Base-by-base conservation (phyloP, 2,888 invertebrate genomes). In the Linnaemya vulpina region DNA sequence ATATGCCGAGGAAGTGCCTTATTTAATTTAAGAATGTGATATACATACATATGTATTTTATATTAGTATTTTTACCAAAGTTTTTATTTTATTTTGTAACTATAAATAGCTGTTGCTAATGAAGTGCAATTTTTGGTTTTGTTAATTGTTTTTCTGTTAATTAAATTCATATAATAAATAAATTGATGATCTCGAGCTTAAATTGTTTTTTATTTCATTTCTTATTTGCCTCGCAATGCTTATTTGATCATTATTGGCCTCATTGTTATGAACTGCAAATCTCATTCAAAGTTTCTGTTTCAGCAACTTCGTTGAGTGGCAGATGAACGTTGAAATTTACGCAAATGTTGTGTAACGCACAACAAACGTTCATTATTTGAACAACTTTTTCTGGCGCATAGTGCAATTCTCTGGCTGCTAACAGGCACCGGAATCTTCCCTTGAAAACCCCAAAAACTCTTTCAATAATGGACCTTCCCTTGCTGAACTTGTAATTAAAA, bases 321-420 rank as follows among this genome's bases (percentile, higher is more conserved):
- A 71, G 25, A 38, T 73, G 65, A 22, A 55, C 60, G 20, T 73
- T 73, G 43, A 65, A 65, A 15, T 67, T 38, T 20, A 82, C 35
- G 13, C 73, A 77, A 51, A 78, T 74, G 53, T 83, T 83, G 46
- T 83, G 83, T 35, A 74, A 55, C n/a, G 78, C 78, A 38, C 78
- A 74, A 62, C 78, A 78, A 53, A 62, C 62, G 53, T 68, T 83
- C 60, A 74, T 62, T 68, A 78, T 83, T 68, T 25, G 43, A 13
- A 65, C 35, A 3, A 74, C 65, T 65, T 13, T 65, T 46, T 46
- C 74, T 17, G 68, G 78, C 13, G 49, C 58, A 17, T 71, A 68
- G n/a, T n/a, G n/a, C n/a, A n/a, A n/a, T n/a, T n/a, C n/a, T n/a
- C n/a, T n/a, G n/a, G n/a, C n/a, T n/a, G n/a, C n/a, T n/a, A n/a